Conservation (phyloP, 2,888 invertebrate species). For the Muscina levida region DNA sequence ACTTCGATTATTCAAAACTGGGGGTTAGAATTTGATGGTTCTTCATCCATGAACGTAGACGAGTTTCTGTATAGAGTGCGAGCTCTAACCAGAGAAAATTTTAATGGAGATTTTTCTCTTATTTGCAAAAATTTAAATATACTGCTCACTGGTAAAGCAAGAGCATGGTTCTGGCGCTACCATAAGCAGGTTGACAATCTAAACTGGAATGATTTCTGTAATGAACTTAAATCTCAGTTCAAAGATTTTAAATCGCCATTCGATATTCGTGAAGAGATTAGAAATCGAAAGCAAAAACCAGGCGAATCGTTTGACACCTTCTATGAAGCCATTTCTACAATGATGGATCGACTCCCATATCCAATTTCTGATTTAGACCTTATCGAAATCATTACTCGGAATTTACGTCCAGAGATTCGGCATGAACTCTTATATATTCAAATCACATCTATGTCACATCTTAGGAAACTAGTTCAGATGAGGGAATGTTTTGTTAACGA, state of each 20-base stretch:
- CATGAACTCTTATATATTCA: conserved; percentile 45
- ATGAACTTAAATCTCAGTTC: conserved; percentile 30
- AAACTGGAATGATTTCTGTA: conserved; percentile 47
- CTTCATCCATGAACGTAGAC: conserved; percentile 25
- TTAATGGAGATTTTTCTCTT: conserved; percentile 37
- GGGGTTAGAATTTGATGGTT: conserved; percentile 52
- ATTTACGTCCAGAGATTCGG: conserved; percentile 35
- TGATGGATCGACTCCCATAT: conserved; percentile 21
- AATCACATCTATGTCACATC: conserved; percentile 42
- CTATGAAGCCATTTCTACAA: conserved; percentile 17
- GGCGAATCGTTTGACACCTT: conserved; percentile 13
- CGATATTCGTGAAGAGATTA: conserved; percentile 47
- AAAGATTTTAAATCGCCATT: conserved; percentile 20
- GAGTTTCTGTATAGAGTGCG: conserved; percentile 52
- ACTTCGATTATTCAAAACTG: conserved; percentile 39
- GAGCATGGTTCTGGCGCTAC: conserved; percentile 43
- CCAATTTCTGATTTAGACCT: conserved; percentile 24
- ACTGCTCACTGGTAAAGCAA: conserved; percentile 38
- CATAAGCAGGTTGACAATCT: conserved; percentile 23
- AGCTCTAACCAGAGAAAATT: conserved; percentile 39
- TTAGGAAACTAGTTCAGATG: conserved; percentile 46
- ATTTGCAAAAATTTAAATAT: conserved; percentile 45
- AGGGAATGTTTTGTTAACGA: conserved; percentile 42
- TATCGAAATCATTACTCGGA: conserved; percentile 18
- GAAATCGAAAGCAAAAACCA: conserved; percentile 48